Evolutionary conservation across 2,888 invertebrate genomes (phyloP), one percentile per base, ranked within the genome.

Genomic region (Ochropleura leucogaster): DNA sequence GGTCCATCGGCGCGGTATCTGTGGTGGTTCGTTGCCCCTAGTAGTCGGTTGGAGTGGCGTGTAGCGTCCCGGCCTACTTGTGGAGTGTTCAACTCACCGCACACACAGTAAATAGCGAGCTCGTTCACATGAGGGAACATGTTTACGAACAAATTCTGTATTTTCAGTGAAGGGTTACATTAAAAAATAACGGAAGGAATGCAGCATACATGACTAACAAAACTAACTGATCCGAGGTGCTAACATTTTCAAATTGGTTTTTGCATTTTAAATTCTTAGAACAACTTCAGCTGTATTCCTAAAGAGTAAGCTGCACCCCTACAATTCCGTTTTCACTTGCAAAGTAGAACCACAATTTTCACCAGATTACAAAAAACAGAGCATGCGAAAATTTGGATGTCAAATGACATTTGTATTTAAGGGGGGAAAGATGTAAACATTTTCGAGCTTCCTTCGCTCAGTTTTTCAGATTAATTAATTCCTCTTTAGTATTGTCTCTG

Each of bases 31-130:
- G 67, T 66, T 49, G 80, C 70, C 68, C 82, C 60, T 63, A 53
- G 42, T 60, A 49, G 72, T 49, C 71, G 65, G 65, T 55, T 20
- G 63, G 73, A 57, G 30, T 53, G 40, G 46, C 14, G 53, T 42
- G 30, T 53, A 42, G 46, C 14, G 53, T 42, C 47, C 72, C 75
- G 86, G 64, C 89, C 92, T 84, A 89, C 75, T 89, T 92, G 87
- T 72, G 85, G 89, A 84, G 75, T 92, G 86, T 90, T 91, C 89
- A 89, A 89, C 89, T 85, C 80, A 68, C 72, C 75, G 78, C 72
- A 71, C 62, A 64, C 73, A 60, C 71, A 85, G 86, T 86, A 88
- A 87, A 88, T 84, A 82, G 82, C 79, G 84, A 83, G 85, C 81
- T 81, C 86, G 80, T 60, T 80, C 79, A 74, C 76, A 65, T 72